Evolutionary conservation across 2,797 vertebrate genomes (phyloP), one percentile per base, ranked within the genome.

Genomic region (Tiaroga cobitis): DNA sequence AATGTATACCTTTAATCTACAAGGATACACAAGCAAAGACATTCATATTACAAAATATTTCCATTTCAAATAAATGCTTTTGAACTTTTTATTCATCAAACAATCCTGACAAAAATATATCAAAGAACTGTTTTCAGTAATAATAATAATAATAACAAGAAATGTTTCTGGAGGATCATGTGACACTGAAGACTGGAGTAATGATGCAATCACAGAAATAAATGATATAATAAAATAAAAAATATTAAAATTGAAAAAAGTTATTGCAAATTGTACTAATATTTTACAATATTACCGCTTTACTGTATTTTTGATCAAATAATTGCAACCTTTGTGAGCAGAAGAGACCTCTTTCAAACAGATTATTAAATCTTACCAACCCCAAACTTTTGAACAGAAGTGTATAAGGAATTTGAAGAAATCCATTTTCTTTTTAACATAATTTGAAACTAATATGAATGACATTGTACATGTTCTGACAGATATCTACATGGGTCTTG

Each of bases 381-480:
- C 56, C 37, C 37, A 61, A 29, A 43, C 16, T 10, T 76, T 78
- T 26, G 24, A 61, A 41, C 4, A 16, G 4, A 7, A 16, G 13
- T 15, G 21, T 51, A 39, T 54, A 67, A 32, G 13, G 15, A 51
- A 11, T 75, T 51, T 73, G 18, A 18, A 61, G 24, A 26, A 41
- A 61, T 32, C 13, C 0, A 18, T 65, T 4, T 54, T 3, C 43
- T 75, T 39, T 5, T 46, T 49, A 1, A 15, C 37, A 34, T 76
- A 26, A 37, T 75, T 67, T 68, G 7, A 67, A 76, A 37, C 24
- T 54, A 63, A 51, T 74, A 37, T 75, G 16, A 67, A 54, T 54
- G 59, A 29, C 9, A 43, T 29, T 74, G 61, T 74, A 82, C 5
- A 46, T 15, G n/a, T 65, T 83, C 41, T 51, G 43, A 83, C 59